Evolutionary conservation across 2,888 invertebrate genomes (phyloP), one percentile per base, ranked within the genome.

Genomic region (Eretmocerus hayati): DNA sequence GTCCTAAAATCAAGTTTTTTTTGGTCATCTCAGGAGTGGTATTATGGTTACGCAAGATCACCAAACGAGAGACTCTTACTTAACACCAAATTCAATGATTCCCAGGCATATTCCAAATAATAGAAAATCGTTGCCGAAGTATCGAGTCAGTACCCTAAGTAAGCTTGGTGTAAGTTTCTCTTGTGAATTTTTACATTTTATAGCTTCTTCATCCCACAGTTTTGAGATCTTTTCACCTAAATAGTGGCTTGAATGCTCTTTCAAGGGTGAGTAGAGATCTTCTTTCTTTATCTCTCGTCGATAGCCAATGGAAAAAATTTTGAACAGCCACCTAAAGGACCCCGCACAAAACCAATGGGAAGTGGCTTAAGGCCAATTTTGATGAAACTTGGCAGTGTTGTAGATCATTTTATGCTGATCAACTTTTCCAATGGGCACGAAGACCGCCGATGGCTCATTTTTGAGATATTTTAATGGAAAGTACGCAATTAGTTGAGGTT

Each of bases 261-360:
- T 76, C 16, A 86, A 67, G 5, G 85, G 82, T 55, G 79, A 78
- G 57, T 80, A 81, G 4, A 87, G 71, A 67, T 87, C 87, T 8
- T 73, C 65, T 41, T 81, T 76, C 62, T 80, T 80, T 42, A 87
- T 75, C 58, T 85, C 84, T 36, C 80, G 75, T 53, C 74, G 80
- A 60, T 79, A 81, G 18, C 87, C 87, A 52, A 79, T 73, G 64
- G 79, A 78, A 62, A 87, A 85, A 2, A 81, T n/a, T n/a, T n/a
- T n/a, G n/a, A n/a, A n/a, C n/a, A n/a, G n/a, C n/a, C n/a, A n/a
- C n/a, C n/a, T n/a, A n/a, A n/a, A n/a, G n/a, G n/a, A n/a, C n/a
- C n/a, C n/a, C n/a, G n/a, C n/a, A n/a, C n/a, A n/a, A n/a, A n/a
- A n/a, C n/a, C n/a, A n/a, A n/a, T n/a, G n/a, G n/a, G n/a, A n/a